phyloP scores from a whole-genome alignment of 2,113 vertebrate species.

The Vulpes vulpes region DNA sequence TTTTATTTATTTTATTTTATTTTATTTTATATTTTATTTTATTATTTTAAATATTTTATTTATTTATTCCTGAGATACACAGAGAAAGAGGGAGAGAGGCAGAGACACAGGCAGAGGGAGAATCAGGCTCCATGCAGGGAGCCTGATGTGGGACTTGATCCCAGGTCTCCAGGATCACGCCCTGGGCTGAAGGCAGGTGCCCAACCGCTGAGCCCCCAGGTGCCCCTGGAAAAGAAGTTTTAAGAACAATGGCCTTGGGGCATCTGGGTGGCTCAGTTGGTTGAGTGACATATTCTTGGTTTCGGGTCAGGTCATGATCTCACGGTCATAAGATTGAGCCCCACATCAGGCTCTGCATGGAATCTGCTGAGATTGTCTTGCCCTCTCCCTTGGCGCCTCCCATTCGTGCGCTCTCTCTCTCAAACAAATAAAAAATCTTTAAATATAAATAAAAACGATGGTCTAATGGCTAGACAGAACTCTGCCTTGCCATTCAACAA shows the following conservation, averaged over 20 bases:
- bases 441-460: not conserved
- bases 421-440: not conserved
- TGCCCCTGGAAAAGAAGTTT: not conserved
- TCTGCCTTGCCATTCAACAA: accelerated
- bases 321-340: not conserved
- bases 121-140: too few relatives aligned
- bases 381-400: not conserved
- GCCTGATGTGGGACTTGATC: too few relatives aligned
- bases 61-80: too few relatives aligned
- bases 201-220: too few relatives aligned
- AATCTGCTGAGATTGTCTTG: not conserved
- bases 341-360: not conserved
- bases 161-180: too few relatives aligned
- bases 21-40: too few relatives aligned
- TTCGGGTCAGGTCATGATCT: not conserved
- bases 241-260: not conserved
- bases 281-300: not conserved
- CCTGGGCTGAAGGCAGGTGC: too few relatives aligned
- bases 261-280: not conserved
- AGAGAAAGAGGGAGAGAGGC: too few relatives aligned
- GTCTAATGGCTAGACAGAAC: not conserved
- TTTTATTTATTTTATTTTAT: not conserved
- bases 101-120: too few relatives aligned
- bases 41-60: too few relatives aligned
- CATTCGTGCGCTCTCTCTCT: not conserved